phyloP scores from a whole-genome alignment of 2,113 vertebrate species.

The Apistogramma diplotaenia region DNA sequence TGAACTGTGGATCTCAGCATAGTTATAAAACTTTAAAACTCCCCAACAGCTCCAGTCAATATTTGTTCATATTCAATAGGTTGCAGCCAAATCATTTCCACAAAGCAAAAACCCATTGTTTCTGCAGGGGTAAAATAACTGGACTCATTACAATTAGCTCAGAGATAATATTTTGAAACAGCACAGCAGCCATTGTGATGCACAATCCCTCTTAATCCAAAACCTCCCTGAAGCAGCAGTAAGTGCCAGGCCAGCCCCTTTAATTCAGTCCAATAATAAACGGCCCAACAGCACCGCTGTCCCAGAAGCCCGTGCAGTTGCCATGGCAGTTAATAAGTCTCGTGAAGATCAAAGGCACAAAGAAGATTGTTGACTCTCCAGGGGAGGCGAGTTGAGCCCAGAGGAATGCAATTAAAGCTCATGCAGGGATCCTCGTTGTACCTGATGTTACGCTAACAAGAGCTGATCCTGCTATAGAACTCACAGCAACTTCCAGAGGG shows the following conservation, averaged over 20 bases:
- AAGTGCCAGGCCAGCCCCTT: background rate
- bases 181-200: background rate
- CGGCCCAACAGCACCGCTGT: background rate
- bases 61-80: background rate
- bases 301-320: constrained; percentile 34
- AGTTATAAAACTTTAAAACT: background rate
- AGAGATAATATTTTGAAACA: constrained; percentile 29
- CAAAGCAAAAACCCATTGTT: background rate
- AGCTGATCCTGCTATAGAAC: background rate
- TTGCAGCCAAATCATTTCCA: background rate
- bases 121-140: background rate
- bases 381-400: constrained; percentile 24
- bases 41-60: background rate
- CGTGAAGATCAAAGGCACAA: constrained; percentile 49
- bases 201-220: constrained; percentile 13
- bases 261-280: constrained; percentile 40
- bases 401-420: constrained; percentile 51
- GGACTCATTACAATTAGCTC: constrained; percentile 12
- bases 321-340: constrained; percentile 54
- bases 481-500: background rate
- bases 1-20: background rate
- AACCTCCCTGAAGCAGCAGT: background rate
- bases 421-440: constrained; percentile 19
- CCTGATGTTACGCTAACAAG: constrained; percentile 35
- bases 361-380: constrained; percentile 48